Evolutionary conservation across 2,888 invertebrate genomes (phyloP).

Genomic region (Camptogramma bilineatum): DNA sequence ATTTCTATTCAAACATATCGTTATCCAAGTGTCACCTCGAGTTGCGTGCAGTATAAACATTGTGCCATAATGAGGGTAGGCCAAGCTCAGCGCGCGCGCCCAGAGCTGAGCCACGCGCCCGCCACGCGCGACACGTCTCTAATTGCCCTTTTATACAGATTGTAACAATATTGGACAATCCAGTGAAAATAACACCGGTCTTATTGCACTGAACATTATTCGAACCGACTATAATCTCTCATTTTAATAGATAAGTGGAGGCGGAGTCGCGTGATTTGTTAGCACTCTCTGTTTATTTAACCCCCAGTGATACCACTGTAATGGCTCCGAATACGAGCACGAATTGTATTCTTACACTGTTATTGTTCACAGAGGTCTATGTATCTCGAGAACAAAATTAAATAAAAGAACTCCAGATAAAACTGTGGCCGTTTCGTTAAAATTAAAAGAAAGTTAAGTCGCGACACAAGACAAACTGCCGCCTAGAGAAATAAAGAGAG

Average conservation of each 20-base stretch:
- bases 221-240: constrained; percentile 81
- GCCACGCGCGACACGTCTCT: constrained; percentile 81
- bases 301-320: constrained; percentile 36
- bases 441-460: constrained; percentile 78
- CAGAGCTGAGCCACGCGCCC: constrained; percentile 66
- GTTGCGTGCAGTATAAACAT: constrained; percentile 74
- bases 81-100: constrained; percentile 45
- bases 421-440: constrained; percentile 68
- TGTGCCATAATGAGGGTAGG: constrained; percentile 65
- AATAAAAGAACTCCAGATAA: constrained; percentile 57
- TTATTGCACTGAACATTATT: constrained; percentile 63
- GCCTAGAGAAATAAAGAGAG: constrained; percentile 84
- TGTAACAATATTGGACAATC: constrained; percentile 85
- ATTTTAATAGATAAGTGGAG: constrained; percentile 85
- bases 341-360: constrained; percentile 38
- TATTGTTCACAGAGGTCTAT: constrained; percentile 41
- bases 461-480: constrained; percentile 82
- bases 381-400: constrained; percentile 54
- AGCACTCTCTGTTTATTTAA: constrained; percentile 56
- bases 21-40: constrained; percentile 57
- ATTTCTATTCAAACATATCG: constrained; percentile 66
- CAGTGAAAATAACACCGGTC: constrained; percentile 83
- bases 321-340: constrained; percentile 36
- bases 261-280: constrained; percentile 80
- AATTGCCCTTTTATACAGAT: constrained; percentile 81